These are phyloP conservation scores for Periophthalmus modestus DNA, from an alignment of 2,113 vertebrate genomes.

Conservation along the genomic window DNA sequence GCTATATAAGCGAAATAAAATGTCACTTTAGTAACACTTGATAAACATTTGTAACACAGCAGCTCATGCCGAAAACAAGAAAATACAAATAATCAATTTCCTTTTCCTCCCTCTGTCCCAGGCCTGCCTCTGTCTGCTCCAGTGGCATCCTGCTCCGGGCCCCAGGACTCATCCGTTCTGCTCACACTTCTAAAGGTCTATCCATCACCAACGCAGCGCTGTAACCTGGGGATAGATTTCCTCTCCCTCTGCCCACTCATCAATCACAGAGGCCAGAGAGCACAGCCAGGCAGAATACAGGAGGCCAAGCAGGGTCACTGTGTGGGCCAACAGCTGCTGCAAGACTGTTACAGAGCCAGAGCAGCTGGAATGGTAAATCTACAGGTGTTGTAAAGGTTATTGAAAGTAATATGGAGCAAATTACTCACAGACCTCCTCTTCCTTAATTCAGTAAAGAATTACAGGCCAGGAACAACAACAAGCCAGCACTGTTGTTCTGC, in stretches of 20 bases:
- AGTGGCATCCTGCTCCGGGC: conserved; percentile 25
- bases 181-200: conserved; percentile 66
- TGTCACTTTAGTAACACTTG: conserved; percentile 10
- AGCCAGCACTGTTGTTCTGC: too few species aligned
- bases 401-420: background rate
- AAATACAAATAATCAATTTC: conserved; percentile 6
- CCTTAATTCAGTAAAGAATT: too few species aligned
- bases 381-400: background rate
- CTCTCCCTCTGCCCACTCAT: conserved; percentile 71
- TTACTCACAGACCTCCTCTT: background rate
- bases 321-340: conserved; percentile 25
- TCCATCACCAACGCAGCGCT: conserved; percentile 73
- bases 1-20: background rate
- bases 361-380: conserved; percentile 8
- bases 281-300: conserved; percentile 75
- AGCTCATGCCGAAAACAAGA: conserved; percentile 1
- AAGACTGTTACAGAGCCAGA: conserved; percentile 17
- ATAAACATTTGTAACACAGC: conserved; percentile 15
- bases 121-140: conserved; percentile 11
- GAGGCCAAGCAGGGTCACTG: conserved; percentile 69
- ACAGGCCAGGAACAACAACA: too few species aligned
- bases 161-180: conserved; percentile 70
- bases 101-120: conserved; percentile 17
- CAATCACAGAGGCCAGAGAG: conserved; percentile 73
- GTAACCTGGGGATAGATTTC: conserved; percentile 77